These are phyloP conservation scores for Chalcis sispes DNA, from an alignment of 2,888 invertebrate genomes.

Conservation along the genomic window DNA sequence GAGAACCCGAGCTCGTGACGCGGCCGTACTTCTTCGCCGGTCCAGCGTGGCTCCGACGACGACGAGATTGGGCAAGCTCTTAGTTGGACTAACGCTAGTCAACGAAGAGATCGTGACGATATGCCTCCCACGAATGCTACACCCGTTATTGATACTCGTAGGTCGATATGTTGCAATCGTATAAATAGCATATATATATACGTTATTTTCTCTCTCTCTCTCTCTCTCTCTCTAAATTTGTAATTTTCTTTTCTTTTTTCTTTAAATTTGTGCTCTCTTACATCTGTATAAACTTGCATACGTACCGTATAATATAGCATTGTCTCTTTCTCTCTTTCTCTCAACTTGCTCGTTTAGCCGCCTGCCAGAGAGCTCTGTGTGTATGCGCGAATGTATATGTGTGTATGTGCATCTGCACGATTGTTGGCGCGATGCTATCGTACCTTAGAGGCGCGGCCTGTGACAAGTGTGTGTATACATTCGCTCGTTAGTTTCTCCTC, in stretches of 20 bases:
- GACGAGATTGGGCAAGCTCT: background rate
- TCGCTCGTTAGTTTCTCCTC: conserved; percentile 54
- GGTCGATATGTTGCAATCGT: conserved; percentile 62
- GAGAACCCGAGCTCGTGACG: conserved; percentile 1
- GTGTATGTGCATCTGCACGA: conserved; percentile 69
- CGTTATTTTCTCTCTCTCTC: conserved; percentile 53
- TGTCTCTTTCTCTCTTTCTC: conserved; percentile 31
- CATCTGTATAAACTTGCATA: background rate
- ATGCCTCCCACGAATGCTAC: conserved; percentile 57
- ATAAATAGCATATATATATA: no score
- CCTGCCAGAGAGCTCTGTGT: conserved; percentile 66
- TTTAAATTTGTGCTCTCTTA: conserved; percentile 7
- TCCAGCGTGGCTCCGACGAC: conserved; percentile 28
- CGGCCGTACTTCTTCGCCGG: conserved; percentile 43
- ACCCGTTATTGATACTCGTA: conserved; percentile 59
- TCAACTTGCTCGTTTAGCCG: conserved; percentile 66
- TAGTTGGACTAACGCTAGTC: background rate
- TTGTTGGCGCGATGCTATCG: conserved; percentile 69
- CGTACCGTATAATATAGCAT: no score
- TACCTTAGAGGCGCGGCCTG: conserved; percentile 63
- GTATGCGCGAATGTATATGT: no score
- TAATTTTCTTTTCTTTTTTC: conserved; percentile 56
- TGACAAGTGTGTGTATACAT: conserved; percentile 53
- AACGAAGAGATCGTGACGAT: conserved; percentile 43
- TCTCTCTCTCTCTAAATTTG: conserved; percentile 53